Base-by-base conservation (phyloP, 2,888 invertebrate genomes). In the Bimastos eiseni region DNA sequence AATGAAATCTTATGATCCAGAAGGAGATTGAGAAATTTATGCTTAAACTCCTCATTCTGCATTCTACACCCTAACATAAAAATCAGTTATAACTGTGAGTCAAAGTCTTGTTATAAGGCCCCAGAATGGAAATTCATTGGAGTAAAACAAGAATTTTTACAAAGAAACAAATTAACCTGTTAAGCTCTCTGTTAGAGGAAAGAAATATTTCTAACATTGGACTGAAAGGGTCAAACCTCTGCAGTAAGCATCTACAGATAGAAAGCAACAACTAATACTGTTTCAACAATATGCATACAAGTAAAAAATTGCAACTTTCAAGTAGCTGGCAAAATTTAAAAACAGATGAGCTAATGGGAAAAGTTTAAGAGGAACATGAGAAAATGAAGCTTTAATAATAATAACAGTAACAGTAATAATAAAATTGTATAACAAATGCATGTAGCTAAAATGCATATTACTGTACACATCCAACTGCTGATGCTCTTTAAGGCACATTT, bases 211-310 rank as follows among this genome's bases (percentile, higher is more conserved):
- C 17, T 70, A 70, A 70, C 70, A n/a, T n/a, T 70, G 70, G 70
- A 49, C 49, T n/a, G 30, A 70, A n/a, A n/a, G 70, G 70, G 70
- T 70, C 30, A 70, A 70, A 70, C n/a, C 13, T 30, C 70, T 70
- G 70, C 70, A 70, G 70, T n/a, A 70, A n/a, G 70, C 2, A 70
- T 70, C 70, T 70, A 70, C 70, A 70, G 8, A 70, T 17, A n/a
- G n/a, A n/a, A 70, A n/a, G 15, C 41, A 70, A 70, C 70, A 70
- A 36, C 34, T 37, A 33, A 37, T 86, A 86, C 21, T 70, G 86
- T 86, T 37, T 86, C 86, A 36, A 36, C 86, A 86, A 86, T 34
- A 86, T 86, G 8, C 86, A 86, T 36, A 24, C 37, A 86, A 86
- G 37, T 70, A 70, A 30, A 70, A 70, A 4, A 55, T 8, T 30